These are phyloP conservation scores for Norana najaformis DNA, from an alignment of 2,888 invertebrate genomes.

Conservation along the genomic window DNA sequence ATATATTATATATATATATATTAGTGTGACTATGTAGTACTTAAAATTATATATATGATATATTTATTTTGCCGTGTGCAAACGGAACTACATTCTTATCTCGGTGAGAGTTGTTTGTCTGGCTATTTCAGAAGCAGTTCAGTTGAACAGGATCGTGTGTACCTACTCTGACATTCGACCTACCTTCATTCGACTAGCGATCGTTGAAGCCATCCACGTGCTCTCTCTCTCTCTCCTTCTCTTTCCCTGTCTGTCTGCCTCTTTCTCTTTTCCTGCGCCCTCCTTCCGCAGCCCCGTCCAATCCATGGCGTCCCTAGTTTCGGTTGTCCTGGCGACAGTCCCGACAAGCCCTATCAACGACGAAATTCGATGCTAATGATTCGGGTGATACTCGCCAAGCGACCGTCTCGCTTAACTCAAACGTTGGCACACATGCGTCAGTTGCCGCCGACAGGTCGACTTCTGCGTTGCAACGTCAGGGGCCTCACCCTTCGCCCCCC, in stretches of 20 bases:
- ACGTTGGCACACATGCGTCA: neutral
- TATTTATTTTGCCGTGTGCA: neutral
- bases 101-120: neutral
- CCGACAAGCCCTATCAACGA: neutral
- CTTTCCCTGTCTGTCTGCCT: neutral
- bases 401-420: neutral
- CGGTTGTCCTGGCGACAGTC: neutral
- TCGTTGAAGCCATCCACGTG: neutral
- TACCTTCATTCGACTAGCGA: neutral
- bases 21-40: no score
- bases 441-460: neutral
- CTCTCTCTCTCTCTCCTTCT: neutral
- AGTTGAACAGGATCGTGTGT: neutral
- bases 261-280: neutral
- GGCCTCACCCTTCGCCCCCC: neutral
- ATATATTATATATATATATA: neutral
- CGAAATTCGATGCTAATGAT: neutral
- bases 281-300: neutral
- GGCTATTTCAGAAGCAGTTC: neutral
- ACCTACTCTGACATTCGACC: neutral
- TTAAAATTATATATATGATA: no score
- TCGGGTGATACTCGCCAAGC: neutral
- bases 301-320: constrained; percentile 13
- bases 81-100: neutral
- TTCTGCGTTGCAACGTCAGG: no score